These are phyloP conservation scores for Chlamydotis undulata DNA, from an alignment of 2,113 vertebrate species.

Conservation along the genomic window DNA sequence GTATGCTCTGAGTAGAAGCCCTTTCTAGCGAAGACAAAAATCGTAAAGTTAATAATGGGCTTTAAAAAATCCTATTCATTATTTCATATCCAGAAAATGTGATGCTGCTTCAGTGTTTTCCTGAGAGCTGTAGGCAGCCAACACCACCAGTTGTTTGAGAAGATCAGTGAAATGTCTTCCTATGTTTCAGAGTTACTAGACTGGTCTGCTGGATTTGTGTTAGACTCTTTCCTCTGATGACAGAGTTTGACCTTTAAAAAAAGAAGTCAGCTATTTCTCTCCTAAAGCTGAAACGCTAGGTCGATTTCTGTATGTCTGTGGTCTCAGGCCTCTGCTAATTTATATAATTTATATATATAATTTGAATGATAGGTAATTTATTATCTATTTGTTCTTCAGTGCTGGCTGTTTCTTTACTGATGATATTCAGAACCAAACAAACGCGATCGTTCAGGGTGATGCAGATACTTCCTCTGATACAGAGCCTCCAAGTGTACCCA, in stretches of 20 bases:
- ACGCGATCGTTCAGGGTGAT: constrained; percentile 75
- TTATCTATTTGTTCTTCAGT: constrained; percentile 66
- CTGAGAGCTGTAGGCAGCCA: background rate
- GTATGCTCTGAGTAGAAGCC: background rate
- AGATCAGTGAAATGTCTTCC: background rate
- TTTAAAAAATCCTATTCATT: background rate
- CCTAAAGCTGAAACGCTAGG: background rate
- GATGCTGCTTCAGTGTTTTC: background rate
- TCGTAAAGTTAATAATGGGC: background rate
- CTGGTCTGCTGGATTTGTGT: background rate
- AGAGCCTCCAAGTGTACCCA: constrained; percentile 41
- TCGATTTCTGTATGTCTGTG: background rate
- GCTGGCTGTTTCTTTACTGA: constrained; percentile 95
- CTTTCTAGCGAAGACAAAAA: background rate
- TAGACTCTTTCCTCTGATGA: background rate
- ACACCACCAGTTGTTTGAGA: background rate
- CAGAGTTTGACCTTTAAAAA: background rate
- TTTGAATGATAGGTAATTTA: constrained; percentile 13
- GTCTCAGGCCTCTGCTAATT: constrained; percentile 9
- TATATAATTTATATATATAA: background rate
- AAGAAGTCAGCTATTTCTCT: background rate
- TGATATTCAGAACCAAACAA: constrained; percentile 83
- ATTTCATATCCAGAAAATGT: background rate
- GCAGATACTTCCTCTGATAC: constrained; percentile 76
- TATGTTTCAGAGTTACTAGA: background rate